Evolutionary conservation across 2,797 vertebrate species (phyloP).

Genomic region (Periparus ater): DNA sequence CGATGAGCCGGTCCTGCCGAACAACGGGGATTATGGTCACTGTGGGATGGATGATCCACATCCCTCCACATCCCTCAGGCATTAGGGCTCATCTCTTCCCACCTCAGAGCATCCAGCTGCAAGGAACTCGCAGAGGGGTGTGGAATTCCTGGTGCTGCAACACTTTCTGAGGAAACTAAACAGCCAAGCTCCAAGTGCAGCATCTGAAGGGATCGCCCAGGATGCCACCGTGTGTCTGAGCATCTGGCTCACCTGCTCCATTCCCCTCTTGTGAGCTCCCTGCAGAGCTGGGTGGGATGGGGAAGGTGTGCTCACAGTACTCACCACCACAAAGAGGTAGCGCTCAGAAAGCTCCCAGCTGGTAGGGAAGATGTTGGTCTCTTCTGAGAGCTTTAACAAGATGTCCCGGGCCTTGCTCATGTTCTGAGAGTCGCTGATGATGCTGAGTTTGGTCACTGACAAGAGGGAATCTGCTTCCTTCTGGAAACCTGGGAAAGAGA

Average conservation of each 20-base stretch:
- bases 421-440: constrained; percentile 82
- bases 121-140: neutral
- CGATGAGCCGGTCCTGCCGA: constrained; percentile 85
- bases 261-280: fast-evolving
- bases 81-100: neutral
- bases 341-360: constrained; percentile 81
- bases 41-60: fast-evolving
- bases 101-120: neutral
- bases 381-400: constrained; percentile 82
- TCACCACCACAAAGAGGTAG: constrained; percentile 91
- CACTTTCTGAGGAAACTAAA: neutral
- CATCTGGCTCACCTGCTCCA: neutral
- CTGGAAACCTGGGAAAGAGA: constrained; percentile 84
- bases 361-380: constrained; percentile 86
- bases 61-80: neutral
- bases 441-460: constrained; percentile 84
- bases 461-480: constrained; percentile 87
- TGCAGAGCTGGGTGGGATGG: neutral
- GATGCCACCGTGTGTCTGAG: neutral
- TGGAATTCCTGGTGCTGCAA: neutral
- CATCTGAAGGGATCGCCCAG: neutral
- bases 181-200: neutral
- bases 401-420: constrained; percentile 82
- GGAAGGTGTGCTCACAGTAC: neutral
- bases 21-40: neutral